Evolutionary conservation across 2,797 vertebrate species (phyloP).

Genomic region (Spheniscus humboldti): DNA sequence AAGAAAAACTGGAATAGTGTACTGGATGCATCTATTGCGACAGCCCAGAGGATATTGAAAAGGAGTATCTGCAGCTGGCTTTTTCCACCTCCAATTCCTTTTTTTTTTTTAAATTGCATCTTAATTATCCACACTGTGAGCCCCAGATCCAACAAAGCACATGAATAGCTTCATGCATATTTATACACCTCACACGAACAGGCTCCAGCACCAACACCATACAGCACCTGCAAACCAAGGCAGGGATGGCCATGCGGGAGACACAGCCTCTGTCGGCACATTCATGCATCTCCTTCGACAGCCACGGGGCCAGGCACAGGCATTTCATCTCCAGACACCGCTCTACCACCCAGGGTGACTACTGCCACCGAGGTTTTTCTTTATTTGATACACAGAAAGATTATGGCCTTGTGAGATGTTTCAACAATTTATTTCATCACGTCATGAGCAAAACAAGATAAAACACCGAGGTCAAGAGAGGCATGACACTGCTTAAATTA

Average conservation of each 20-base stretch:
- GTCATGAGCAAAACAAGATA: background rate
- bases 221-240: background rate
- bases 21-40: background rate
- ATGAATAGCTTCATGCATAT: background rate
- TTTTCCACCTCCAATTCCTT: background rate
- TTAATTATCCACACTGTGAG: background rate
- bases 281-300: background rate
- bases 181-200: background rate
- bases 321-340: background rate
- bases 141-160: background rate
- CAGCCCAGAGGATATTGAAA: background rate
- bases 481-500: background rate
- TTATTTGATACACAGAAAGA: background rate
- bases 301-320: background rate
- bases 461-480: background rate
- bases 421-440: background rate
- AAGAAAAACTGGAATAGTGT: background rate
- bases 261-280: background rate
- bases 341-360: background rate
- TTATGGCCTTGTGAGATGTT: background rate
- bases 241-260: fast-evolving
- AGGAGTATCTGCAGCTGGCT: background rate
- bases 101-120: background rate
- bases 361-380: background rate
- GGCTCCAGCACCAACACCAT: fast-evolving